Base-by-base conservation (phyloP, 2,797 vertebrate genomes). In the Meriones psammophilus region DNA sequence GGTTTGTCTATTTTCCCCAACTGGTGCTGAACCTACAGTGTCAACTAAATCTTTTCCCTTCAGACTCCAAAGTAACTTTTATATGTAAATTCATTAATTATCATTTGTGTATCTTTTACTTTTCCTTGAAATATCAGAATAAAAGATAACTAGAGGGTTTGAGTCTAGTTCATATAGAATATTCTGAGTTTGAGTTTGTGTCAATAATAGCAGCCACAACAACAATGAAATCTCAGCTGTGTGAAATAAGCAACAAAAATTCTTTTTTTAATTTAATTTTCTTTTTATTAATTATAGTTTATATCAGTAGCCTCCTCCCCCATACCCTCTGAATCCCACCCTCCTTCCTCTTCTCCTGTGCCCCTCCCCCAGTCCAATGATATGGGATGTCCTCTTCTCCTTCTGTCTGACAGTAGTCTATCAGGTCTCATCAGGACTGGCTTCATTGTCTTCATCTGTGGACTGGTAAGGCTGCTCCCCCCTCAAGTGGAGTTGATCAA, bases 1-100 rank as follows among this genome's bases (percentile, higher is more conserved):
- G 91, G 60, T 42, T 5, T 42, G 20, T 88, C n/a, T 64, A n/a
- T 90, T 92, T 86, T 24, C 39, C 46, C 14, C 17, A 71, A 68
- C 68, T 86, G 22, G 18, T 24, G 73, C 36, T 42, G 42, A 6
- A 92, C 33, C 3, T 91, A 26, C 39, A 94, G 88, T 93, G 88
- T 77, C 68, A 83, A 79, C 33, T 5, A 83, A 46, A 92, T 79
- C 54, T 92, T 96, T 96, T 58, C 96, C 94, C 88, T 92, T 95
- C 91, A 95, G 46, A 92, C n/a, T 83, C 46, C 22, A 95, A 88
- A 94, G 33, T 60, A 84, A 69, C 69, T 96, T 96, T 93, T 69
- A 96, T 80, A 62, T 94, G 71, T 83, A 93, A 92, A 94, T 91
- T 94, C 30, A 95, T 80, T 95, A 88, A 42, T 7, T 87, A 36